Percentiles rank a stretch among this genome's conserved stretches.
These are phyloP conservation scores for Bactericera cockerelli DNA, from an alignment of 1,140 invertebrate genomes.

Conservation along the genomic window DNA sequence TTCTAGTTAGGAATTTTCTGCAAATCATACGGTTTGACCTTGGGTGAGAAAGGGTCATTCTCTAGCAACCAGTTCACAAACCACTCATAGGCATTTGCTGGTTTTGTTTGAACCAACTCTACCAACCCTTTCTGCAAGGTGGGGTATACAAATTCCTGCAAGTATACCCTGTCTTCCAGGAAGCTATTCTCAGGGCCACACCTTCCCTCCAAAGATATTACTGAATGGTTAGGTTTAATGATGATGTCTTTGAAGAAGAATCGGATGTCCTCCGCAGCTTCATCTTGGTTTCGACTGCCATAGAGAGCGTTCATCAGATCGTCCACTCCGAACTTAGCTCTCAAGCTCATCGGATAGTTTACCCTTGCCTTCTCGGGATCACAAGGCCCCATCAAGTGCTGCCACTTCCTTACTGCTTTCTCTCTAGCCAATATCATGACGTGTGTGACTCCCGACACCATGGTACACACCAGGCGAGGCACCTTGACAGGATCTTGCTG, in stretches of 20 bases:
- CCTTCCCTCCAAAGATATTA: no score
- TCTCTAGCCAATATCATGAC: background rate
- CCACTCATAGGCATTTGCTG: background rate
- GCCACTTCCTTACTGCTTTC: background rate
- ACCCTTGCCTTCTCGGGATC: background rate
- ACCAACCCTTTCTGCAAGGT: background rate
- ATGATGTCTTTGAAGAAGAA: conserved; percentile 4
- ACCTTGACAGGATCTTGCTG: background rate
- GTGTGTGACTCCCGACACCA: background rate
- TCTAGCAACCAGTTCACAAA: conserved; percentile 2
- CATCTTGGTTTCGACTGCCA: background rate
- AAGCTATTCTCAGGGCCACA: background rate
- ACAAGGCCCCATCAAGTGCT: background rate
- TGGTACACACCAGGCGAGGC: background rate
- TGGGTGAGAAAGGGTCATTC: background rate
- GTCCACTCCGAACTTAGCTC: background rate
- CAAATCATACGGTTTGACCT: background rate
- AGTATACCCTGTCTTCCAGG: background rate
- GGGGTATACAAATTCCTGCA: background rate
- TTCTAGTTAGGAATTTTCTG: background rate
- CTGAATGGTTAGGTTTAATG: background rate
- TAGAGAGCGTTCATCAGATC: background rate
- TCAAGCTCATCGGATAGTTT: background rate
- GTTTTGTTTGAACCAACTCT: background rate
- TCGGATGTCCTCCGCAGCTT: background rate